phyloP scores from a whole-genome alignment of 2,888 invertebrate genomes.

The Clivina fossor region DNA sequence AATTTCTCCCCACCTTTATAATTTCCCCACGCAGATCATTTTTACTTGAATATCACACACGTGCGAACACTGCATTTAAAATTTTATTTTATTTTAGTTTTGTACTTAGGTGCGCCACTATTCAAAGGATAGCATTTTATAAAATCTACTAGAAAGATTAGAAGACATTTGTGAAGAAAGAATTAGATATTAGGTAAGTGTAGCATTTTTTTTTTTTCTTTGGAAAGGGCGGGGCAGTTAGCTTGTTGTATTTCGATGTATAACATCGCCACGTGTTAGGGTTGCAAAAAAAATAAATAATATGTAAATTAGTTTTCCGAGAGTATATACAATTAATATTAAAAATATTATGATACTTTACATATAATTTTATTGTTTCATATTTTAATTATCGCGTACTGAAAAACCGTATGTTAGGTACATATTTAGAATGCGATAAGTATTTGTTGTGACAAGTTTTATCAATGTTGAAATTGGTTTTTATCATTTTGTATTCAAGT shows the following conservation, averaged over 20 bases:
- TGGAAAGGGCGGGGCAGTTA: slow-evolving; percentile 29
- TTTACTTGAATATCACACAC: slow-evolving; percentile 20
- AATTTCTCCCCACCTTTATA: slow-evolving; percentile 18
- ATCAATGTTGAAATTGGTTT: no score
- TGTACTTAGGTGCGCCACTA: slow-evolving; percentile 25
- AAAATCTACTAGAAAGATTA: slow-evolving; percentile 18
- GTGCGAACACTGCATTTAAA: slow-evolving; percentile 21
- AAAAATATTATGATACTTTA: no score
- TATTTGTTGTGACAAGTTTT: no score
- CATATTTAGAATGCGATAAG: no score
- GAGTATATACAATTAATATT: no score
- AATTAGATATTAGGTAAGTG: slow-evolving; percentile 17
- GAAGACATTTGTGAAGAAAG: slow-evolving; percentile 12
- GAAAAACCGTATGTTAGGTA: no score
- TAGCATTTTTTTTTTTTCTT: neutral
- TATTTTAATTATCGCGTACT: no score
- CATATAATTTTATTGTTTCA: no score
- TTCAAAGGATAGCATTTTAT: slow-evolving; percentile 23
- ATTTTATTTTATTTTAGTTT: slow-evolving; percentile 24
- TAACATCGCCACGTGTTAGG: slow-evolving; percentile 29
- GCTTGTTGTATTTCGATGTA: slow-evolving; percentile 13
- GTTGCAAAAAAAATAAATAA: no score
- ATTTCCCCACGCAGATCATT: slow-evolving; percentile 22
- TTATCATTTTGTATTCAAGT: no score
- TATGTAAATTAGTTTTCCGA: no score